A percentile compares a stretch with the other conserved stretches of the same genome.
These are phyloP conservation scores for Anguilla obscura DNA, from an alignment of 2,797 vertebrate genomes.

Conservation along the genomic window DNA sequence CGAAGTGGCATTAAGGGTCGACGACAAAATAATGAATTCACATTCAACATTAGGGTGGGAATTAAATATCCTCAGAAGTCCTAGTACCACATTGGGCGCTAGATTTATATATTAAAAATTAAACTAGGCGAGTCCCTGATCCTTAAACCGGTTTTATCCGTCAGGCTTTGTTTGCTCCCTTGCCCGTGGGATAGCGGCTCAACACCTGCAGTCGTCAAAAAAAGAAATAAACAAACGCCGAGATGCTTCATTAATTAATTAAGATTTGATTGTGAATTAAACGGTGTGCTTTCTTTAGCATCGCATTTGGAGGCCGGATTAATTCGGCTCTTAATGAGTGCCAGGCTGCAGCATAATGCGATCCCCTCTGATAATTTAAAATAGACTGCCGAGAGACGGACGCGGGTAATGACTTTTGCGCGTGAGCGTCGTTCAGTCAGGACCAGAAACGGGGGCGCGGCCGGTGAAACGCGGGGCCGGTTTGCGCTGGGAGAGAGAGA, in stretches of 20 bases:
- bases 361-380: conserved; percentile 2
- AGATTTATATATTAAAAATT: no score
- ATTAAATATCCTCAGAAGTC: background rate
- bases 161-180: background rate
- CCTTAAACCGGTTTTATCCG: background rate
- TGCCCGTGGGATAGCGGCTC: background rate
- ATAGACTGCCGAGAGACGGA: background rate
- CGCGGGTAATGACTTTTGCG: background rate
- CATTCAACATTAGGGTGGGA: background rate
- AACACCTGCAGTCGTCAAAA: background rate
- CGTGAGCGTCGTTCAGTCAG: background rate
- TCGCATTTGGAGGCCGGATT: background rate
- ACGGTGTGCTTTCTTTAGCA: background rate
- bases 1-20: background rate
- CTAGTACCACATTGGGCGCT: background rate
- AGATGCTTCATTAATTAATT: background rate
- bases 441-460: background rate
- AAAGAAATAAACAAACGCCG: background rate
- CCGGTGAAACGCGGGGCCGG: background rate
- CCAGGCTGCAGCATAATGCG: background rate
- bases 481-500: background rate
- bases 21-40: background rate
- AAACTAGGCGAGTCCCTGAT: background rate
- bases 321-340: background rate
- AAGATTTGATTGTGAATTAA: background rate